Percentiles rank a stretch among this genome's conserved stretches.
Conservation (phyloP, 2,888 invertebrate genomes). For the Ellobium chinense region DNA sequence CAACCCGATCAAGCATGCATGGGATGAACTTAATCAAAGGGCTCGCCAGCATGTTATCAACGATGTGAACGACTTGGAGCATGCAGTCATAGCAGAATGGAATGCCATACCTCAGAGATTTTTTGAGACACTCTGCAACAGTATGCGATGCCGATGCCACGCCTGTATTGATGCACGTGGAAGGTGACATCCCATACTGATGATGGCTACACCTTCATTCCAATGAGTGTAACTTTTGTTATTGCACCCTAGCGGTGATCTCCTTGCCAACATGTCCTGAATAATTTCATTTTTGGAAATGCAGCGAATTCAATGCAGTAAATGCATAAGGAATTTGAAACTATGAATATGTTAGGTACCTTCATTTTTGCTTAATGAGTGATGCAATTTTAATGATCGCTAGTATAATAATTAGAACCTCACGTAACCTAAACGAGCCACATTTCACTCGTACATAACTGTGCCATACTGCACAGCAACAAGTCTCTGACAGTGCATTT, state of each 20-base stretch:
- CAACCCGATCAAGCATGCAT: background rate
- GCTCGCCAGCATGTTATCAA: slow-evolving; percentile 6
- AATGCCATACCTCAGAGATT: background rate
- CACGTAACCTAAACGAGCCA: too few relatives aligned
- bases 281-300: background rate
- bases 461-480: too few relatives aligned
- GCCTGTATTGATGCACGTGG: background rate
- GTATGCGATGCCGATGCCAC: background rate
- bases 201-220: background rate
- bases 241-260: background rate
- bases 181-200: background rate
- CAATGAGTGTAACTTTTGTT: background rate
- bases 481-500: too few relatives aligned
- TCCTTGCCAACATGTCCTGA: background rate
- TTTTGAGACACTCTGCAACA: background rate
- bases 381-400: too few relatives aligned
- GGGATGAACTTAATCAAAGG: background rate
- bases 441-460: too few relatives aligned
- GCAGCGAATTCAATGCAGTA: background rate
- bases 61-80: slow-evolving; percentile 1
- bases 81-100: background rate
- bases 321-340: background rate
- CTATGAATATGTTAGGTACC: too few relatives aligned
- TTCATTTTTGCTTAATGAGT: too few relatives aligned
- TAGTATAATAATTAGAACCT: too few relatives aligned